Evolutionary conservation across 2,113 vertebrate species (phyloP).

Genomic region (Capra hircus): DNA sequence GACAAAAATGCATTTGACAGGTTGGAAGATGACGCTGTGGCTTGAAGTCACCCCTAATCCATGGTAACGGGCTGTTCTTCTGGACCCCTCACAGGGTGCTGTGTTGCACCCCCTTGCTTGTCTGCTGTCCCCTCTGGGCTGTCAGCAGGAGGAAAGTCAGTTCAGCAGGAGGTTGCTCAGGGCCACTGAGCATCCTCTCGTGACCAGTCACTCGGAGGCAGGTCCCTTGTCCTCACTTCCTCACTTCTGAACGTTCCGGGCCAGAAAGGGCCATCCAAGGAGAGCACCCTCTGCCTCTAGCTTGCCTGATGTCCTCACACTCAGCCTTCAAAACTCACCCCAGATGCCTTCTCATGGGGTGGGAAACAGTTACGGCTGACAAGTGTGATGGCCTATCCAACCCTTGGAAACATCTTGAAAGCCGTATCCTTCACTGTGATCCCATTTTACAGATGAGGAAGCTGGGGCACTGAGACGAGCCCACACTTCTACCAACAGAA

Average conservation of each 20-base stretch:
- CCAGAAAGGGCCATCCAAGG: background rate
- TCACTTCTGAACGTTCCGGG: background rate
- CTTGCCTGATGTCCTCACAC: background rate
- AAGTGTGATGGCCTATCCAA: background rate
- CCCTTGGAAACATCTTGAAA: background rate
- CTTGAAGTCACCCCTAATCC: background rate
- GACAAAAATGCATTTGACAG: background rate
- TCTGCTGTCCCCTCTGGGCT: background rate
- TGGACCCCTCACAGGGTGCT: rapidly evolving
- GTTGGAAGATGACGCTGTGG: background rate
- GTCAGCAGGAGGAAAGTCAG: background rate
- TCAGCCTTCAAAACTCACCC: background rate
- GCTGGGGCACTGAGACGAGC: background rate
- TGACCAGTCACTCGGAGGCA: background rate
- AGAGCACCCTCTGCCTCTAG: background rate
- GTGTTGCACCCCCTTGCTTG: background rate
- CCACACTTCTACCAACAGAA: background rate
- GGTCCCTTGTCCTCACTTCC: too few relatives aligned
- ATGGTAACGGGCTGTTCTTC: rapidly evolving
- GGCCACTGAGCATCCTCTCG: background rate
- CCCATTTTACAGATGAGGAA: background rate
- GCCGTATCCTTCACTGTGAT: background rate
- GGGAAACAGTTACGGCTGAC: background rate
- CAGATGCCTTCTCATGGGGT: background rate
- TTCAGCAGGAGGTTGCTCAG: background rate